Conservation (phyloP, 2,888 invertebrate species). For the Odontocolon sp. region DNA sequence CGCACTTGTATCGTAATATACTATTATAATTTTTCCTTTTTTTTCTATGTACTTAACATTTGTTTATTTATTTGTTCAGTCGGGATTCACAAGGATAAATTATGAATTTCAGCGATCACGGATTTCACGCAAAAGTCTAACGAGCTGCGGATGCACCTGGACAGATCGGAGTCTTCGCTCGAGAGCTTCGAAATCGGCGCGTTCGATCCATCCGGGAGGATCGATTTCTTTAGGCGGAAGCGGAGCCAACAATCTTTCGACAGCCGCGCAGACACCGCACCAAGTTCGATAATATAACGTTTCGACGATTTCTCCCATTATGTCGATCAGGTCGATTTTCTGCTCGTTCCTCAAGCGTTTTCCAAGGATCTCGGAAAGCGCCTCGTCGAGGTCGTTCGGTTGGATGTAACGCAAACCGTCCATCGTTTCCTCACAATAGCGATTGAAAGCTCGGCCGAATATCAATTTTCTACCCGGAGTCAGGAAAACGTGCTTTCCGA, state of each 20-base stretch:
- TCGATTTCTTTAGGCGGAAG: conserved; percentile 84
- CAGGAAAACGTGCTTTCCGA: conserved; percentile 84
- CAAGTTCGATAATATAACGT: conserved; percentile 87
- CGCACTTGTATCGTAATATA: too few species aligned
- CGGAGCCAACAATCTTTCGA: conserved; percentile 87
- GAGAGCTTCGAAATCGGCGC: conserved; percentile 73
- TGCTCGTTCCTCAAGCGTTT: conserved; percentile 83
- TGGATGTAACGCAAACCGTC: conserved; percentile 68
- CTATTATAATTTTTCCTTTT: too few species aligned
- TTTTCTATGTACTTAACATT: too few species aligned
- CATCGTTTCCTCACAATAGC: conserved; percentile 71
- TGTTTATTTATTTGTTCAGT: background rate
- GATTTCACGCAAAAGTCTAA: conserved; percentile 71
- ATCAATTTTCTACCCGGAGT: conserved; percentile 72
- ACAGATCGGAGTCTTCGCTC: conserved; percentile 69
- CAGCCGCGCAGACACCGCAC: conserved; percentile 90
- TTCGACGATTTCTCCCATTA: conserved; percentile 81
- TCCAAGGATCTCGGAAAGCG: conserved; percentile 84
- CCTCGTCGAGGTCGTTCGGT: conserved; percentile 70
- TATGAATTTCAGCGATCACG: conserved; percentile 56
- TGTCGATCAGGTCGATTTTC: conserved; percentile 79
- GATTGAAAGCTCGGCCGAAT: conserved; percentile 71
- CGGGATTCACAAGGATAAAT: too few species aligned
- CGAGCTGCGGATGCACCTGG: conserved; percentile 64
- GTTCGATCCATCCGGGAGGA: conserved; percentile 82